Evolutionary conservation across 2,888 invertebrate species (phyloP), one percentile per base, ranked within the genome.

Genomic region (Zonitis immaculata): DNA sequence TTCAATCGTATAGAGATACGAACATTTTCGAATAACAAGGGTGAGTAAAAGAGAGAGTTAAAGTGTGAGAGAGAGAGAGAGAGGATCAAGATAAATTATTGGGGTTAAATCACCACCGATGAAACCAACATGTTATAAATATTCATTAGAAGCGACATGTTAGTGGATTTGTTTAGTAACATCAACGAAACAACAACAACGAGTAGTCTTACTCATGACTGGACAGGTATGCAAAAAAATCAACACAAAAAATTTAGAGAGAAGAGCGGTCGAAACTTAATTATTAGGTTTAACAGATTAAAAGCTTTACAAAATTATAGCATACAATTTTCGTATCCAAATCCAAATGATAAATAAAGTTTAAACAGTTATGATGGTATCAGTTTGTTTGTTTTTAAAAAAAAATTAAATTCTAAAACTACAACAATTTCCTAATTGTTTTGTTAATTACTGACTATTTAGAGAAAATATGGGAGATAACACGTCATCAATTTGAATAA

Each of bases 101-200:
- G n/a, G 46, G 50, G 49, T 45, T 39, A 48, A 53, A 54, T 59
- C 54, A 58, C 52, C 58, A 50, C 52, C 51, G 53, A 56, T 59
- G 59, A 57, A 58, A 51, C 62, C 43, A 56, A 59, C 58, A 52
- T 55, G 48, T 49, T 57, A 65, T 65, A 65, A 65, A 65, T 64
- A 64, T 63, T 63, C 63, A 64, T 65, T 65, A 62, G 54, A 49
- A 8, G 47, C 51, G 56, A 56, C 59, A 59, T 48, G 59, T 47
- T 48, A 58, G 47, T 59, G 56, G 54, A 56, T 59, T 59, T 59
- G 59, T 48, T 51, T 49, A 32, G 58, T 47, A 49, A 51, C 56
- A 52, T 53, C 53, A 35, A 46, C 42, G 42, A 22, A 30, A 51
- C 47, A 51, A 44, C 53, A 12, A 27, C 32, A 27, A 28, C 47